Evolutionary conservation across 2,113 vertebrate genomes (phyloP).

Genomic region (Myodes glareolus): DNA sequence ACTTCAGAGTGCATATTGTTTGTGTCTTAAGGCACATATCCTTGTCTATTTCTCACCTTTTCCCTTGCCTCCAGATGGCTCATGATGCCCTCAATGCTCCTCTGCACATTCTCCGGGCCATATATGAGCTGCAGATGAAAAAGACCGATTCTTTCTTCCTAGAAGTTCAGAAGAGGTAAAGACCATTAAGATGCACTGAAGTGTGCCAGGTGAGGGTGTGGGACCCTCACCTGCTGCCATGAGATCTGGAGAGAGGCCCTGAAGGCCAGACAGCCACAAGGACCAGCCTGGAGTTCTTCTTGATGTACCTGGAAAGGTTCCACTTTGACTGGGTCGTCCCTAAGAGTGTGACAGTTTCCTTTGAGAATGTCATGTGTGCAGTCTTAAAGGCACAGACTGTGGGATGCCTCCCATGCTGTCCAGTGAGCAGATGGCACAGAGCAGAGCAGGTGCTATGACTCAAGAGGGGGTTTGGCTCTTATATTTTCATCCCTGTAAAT

Average conservation of each 20-base stretch:
- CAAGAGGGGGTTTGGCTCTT: background rate
- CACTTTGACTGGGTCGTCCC: background rate
- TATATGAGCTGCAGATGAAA: conserved; percentile 98
- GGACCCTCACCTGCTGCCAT: background rate
- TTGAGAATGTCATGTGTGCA: background rate
- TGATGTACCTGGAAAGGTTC: background rate
- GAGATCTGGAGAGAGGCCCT: background rate
- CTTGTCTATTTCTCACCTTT: background rate
- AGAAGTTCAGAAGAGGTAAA: conserved; percentile 96
- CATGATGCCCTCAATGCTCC: conserved; percentile 97
- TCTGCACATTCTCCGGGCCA: conserved; percentile 95
- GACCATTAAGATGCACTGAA: background rate
- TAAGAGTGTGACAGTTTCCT: background rate
- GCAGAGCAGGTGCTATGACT: background rate
- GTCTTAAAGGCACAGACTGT: background rate
- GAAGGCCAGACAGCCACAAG: background rate
- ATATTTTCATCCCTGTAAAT: background rate
- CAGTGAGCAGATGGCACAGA: background rate
- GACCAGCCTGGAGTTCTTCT: background rate
- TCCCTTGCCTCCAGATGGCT: conserved; percentile 89
- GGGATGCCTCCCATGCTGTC: background rate
- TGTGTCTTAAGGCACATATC: background rate
- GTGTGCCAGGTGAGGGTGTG: background rate
- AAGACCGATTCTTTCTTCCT: conserved; percentile 96
- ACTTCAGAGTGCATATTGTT: background rate